Conservation (phyloP, 2,797 vertebrate genomes). For the Thalassophryne amazonica region DNA sequence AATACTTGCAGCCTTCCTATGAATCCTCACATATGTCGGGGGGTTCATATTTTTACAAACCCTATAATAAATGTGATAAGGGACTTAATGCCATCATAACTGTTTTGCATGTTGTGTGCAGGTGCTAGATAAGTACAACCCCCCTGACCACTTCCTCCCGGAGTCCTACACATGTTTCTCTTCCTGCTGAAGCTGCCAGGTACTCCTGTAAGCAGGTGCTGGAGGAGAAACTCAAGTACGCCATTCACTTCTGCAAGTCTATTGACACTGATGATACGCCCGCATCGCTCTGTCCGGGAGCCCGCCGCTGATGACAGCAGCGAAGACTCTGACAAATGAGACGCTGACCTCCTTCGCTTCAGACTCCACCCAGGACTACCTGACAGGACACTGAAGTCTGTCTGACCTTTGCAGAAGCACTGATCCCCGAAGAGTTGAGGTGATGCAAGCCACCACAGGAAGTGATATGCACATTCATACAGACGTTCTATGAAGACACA, state of each 20-base stretch:
- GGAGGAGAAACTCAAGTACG: constrained; percentile 97
- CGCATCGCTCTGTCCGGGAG: constrained; percentile 95
- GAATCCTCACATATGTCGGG: too few species aligned
- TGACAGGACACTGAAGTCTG: constrained; percentile 88
- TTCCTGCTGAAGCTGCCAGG: constrained; percentile 95
- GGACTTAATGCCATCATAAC: too few species aligned
- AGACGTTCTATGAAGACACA: constrained; percentile 54
- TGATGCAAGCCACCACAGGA: constrained; percentile 34
- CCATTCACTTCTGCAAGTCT: constrained; percentile 99
- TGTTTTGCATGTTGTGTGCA: constrained; percentile 81
- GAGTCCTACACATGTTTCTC: constrained; percentile 97
- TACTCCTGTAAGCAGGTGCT: constrained; percentile 97
- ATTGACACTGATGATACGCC: constrained; percentile 99
- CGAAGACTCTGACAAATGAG: constrained; percentile 96
- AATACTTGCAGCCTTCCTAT: too few species aligned
- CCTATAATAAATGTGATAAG: too few species aligned
- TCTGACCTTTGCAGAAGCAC: neutral
- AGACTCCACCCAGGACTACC: constrained; percentile 96
- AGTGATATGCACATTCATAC: constrained; percentile 46
- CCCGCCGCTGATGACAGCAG: constrained; percentile 94
- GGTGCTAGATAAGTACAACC: constrained; percentile 98
- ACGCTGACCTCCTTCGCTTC: constrained; percentile 96
- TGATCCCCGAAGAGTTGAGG: neutral
- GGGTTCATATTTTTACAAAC: too few species aligned
- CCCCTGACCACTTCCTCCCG: constrained; percentile 97